These are phyloP conservation scores for Temnothorax longispinosus DNA, from an alignment of 1,140 invertebrate species.

Conservation along the genomic window DNA sequence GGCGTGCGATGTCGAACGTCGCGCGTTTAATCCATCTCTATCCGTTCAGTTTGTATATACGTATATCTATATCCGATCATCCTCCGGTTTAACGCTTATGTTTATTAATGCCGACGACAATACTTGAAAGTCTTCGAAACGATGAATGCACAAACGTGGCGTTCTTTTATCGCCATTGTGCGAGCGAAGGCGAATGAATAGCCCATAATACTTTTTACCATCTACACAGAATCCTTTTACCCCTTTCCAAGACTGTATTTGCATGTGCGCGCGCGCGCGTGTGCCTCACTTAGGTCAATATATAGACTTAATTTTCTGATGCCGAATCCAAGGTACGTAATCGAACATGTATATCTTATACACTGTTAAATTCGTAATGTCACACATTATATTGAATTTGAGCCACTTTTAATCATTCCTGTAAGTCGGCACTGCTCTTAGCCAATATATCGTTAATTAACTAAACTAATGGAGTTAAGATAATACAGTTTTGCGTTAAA, in stretches of 20 bases:
- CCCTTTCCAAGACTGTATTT: neutral
- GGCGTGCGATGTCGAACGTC: neutral
- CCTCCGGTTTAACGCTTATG: slow-evolving; percentile 14
- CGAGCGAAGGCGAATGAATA: slow-evolving; percentile 10
- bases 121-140: neutral
- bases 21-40: neutral
- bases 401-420: too few species aligned
- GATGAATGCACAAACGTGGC: neutral
- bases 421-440: too few species aligned
- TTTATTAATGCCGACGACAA: slow-evolving; percentile 32
- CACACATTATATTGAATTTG: too few species aligned
- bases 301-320: neutral
- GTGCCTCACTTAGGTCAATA: neutral
- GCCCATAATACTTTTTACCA: neutral
- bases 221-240: neutral
- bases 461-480: too few species aligned
- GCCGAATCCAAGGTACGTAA: neutral
- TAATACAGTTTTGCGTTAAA: too few species aligned
- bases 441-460: too few species aligned
- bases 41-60: neutral
- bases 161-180: neutral
- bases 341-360: neutral
- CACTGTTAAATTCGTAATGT: too few species aligned
- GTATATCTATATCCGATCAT: neutral
- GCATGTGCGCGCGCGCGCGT: neutral